phyloP scores from a whole-genome alignment of 2,797 vertebrate genomes.

The Catharus ustulatus region DNA sequence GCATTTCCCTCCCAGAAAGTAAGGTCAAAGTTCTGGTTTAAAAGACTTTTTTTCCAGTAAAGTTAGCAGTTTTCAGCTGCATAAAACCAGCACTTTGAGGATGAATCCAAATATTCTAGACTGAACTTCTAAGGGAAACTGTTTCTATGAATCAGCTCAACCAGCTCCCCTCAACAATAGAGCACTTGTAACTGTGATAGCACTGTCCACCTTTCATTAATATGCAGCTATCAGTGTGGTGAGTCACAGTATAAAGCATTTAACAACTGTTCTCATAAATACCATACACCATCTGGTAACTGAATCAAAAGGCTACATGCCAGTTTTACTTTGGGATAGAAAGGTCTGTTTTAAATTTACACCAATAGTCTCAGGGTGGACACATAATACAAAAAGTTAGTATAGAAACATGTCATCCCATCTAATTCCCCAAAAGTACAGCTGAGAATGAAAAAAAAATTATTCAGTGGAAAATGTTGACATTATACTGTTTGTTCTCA shows the following conservation, averaged over 20 bases:
- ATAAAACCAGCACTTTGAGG: not conserved
- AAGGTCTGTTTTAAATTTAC: conserved; percentile 35
- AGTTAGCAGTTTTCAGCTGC: not conserved
- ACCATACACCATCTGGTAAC: conserved; percentile 62
- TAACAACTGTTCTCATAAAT: conserved; percentile 66
- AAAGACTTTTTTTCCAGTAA: not conserved
- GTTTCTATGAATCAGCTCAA: conserved; percentile 3
- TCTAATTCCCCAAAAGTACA: not conserved
- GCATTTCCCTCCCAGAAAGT: not conserved
- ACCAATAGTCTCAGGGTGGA: not conserved
- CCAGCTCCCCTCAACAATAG: not conserved
- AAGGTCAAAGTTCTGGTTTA: not conserved
- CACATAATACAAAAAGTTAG: not conserved
- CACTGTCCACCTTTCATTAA: not conserved
- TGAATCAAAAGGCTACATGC: conserved; percentile 34
- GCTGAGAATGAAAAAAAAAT: not conserved
- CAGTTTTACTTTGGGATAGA: conserved; percentile 17
- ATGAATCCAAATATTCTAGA: not conserved
- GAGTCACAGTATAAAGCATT: conserved; percentile 61
- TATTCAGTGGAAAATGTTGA: not conserved
- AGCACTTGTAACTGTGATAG: conserved; percentile 34
- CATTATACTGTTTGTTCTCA: conserved; percentile 3
- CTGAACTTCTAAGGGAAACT: not conserved
- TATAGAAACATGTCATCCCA: not conserved
- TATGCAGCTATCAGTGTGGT: conserved; percentile 48